phyloP scores from a whole-genome alignment of 2,113 vertebrate genomes.

The Atlantisia rogersi region DNA sequence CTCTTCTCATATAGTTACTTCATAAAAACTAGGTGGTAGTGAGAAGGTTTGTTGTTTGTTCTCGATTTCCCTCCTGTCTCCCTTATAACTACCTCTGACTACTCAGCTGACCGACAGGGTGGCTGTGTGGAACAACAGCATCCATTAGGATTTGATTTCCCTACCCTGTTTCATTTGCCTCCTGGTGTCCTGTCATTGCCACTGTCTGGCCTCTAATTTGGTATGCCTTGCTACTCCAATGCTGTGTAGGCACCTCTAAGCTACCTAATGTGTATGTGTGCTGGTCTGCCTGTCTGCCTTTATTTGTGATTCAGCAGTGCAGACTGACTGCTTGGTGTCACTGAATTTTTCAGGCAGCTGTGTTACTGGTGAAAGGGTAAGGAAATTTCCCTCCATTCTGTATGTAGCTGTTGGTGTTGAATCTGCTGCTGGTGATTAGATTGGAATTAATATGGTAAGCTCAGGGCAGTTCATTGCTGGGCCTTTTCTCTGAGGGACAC shows the following conservation, averaged over 20 bases:
- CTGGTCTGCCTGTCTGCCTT: background rate
- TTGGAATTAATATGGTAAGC: background rate
- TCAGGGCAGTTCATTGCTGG: background rate
- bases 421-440: background rate
- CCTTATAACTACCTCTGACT: background rate
- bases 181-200: background rate
- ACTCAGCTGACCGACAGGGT: background rate
- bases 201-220: background rate
- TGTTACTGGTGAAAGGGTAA: background rate
- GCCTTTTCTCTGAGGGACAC: background rate
- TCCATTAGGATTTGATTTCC: background rate
- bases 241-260: background rate
- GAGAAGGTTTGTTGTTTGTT: background rate
- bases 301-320: background rate
- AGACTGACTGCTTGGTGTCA: background rate
- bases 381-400: background rate
- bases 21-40: background rate
- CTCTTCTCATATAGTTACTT: background rate
- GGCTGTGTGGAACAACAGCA: background rate
- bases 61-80: background rate
- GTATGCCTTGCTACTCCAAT: background rate
- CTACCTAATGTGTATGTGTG: background rate
- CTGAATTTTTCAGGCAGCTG: background rate
- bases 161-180: background rate
- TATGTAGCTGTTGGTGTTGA: background rate